Evolutionary conservation across 2,888 invertebrate species (phyloP).

Genomic region (Chelonus formosanus): DNA sequence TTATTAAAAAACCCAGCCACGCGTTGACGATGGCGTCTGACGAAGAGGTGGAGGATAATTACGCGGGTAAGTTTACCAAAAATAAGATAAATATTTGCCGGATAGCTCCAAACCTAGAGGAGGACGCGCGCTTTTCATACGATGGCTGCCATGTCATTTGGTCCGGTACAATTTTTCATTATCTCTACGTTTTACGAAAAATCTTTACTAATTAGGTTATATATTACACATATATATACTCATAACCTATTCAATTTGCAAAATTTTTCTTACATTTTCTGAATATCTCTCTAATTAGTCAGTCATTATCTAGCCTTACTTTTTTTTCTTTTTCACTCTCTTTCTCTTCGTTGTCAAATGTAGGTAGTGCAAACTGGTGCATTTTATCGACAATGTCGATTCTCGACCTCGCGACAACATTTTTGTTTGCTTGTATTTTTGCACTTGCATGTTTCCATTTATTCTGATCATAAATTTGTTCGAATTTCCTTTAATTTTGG

Average conservation of each 20-base stretch:
- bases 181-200: slow-evolving; percentile 1
- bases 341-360: slow-evolving; percentile 26
- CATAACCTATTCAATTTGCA: background rate
- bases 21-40: slow-evolving; percentile 79
- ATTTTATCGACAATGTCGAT: slow-evolving; percentile 25
- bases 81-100: slow-evolving; percentile 39
- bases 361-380: slow-evolving; percentile 25
- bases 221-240: background rate
- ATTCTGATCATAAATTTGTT: background rate
- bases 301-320: slow-evolving; percentile 16
- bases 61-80: slow-evolving; percentile 76
- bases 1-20: slow-evolving; percentile 30
- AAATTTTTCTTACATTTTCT: background rate
- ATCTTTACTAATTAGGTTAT: too few relatives aligned
- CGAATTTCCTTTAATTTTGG: background rate
- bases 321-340: slow-evolving; percentile 21
- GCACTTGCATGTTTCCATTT: slow-evolving; percentile 8
- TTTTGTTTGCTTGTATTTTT: slow-evolving; percentile 23
- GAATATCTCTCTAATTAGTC: background rate
- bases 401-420: slow-evolving; percentile 16
- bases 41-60: slow-evolving; percentile 86
- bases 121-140: slow-evolving; percentile 62
- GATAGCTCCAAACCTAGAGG: slow-evolving; percentile 35
- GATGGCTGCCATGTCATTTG: slow-evolving; percentile 61
- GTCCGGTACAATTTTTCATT: slow-evolving; percentile 36